phyloP scores from a whole-genome alignment of 2,113 vertebrate species.

The Cryptotis parvus region DNA sequence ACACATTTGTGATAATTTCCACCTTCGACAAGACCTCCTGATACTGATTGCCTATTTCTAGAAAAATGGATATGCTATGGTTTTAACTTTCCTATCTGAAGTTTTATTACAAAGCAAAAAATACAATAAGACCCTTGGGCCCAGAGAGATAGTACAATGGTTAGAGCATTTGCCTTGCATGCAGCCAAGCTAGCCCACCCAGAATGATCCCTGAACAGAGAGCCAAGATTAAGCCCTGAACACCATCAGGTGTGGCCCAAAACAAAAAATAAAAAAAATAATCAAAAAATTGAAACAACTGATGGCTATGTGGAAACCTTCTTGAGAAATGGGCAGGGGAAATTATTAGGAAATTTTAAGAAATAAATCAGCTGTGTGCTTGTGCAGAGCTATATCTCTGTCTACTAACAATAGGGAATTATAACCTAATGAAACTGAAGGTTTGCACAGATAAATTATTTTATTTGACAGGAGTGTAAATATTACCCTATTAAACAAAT shows the following conservation, averaged over 20 bases:
- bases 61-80: neutral
- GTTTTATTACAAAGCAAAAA: neutral
- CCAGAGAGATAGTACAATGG: too few species aligned
- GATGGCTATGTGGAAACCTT: neutral
- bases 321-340: neutral
- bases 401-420: neutral
- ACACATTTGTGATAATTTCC: too few species aligned
- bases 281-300: too few species aligned
- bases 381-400: neutral
- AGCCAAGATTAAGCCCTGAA: too few species aligned
- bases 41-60: constrained; percentile 1
- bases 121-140: neutral
- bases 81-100: constrained; percentile 4
- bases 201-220: too few species aligned
- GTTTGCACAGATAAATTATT: constrained; percentile 20
- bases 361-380: neutral
- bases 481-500: neutral
- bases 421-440: constrained; percentile 31
- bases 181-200: too few species aligned
- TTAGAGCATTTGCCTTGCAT: too few species aligned
- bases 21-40: neutral
- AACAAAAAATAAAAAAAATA: too few species aligned
- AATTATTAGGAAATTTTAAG: constrained; percentile 2
- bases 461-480: neutral
- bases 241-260: too few species aligned